These are phyloP conservation scores for Pterocles burchelli DNA, from an alignment of 2,113 vertebrate species.

Conservation along the genomic window DNA sequence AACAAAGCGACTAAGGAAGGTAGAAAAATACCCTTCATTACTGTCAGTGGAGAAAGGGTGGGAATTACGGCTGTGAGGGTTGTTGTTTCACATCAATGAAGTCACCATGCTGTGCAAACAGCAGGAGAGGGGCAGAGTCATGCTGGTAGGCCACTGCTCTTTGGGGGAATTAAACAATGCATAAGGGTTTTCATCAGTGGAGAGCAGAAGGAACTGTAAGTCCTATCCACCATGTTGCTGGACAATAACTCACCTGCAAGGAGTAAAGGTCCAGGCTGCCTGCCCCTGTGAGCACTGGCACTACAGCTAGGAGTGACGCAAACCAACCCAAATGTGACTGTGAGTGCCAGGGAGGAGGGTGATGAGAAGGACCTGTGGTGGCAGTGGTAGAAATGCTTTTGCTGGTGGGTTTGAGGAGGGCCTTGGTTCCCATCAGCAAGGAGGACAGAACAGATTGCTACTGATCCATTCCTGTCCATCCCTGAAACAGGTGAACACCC, in stretches of 20 bases:
- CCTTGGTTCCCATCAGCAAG: neutral
- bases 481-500: neutral
- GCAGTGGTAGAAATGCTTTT: neutral
- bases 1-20: neutral
- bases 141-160: neutral
- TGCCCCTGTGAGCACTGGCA: rapidly evolving
- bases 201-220: neutral
- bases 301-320: neutral
- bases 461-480: neutral
- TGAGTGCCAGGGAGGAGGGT: neutral
- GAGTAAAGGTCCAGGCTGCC: neutral
- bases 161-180: neutral
- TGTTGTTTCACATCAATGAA: neutral
- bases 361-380: neutral
- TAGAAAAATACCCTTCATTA: neutral
- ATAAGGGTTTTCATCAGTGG: neutral
- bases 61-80: neutral
- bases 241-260: neutral
- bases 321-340: neutral
- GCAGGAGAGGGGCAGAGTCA: neutral
- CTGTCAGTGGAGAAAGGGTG: neutral
- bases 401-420: neutral
- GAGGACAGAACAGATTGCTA: neutral
- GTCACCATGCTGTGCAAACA: neutral
- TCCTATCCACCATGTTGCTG: rapidly evolving